Evolutionary conservation across 2,888 invertebrate species (phyloP), one percentile per base, ranked within the genome.

Genomic region (Nomada goodeniana): DNA sequence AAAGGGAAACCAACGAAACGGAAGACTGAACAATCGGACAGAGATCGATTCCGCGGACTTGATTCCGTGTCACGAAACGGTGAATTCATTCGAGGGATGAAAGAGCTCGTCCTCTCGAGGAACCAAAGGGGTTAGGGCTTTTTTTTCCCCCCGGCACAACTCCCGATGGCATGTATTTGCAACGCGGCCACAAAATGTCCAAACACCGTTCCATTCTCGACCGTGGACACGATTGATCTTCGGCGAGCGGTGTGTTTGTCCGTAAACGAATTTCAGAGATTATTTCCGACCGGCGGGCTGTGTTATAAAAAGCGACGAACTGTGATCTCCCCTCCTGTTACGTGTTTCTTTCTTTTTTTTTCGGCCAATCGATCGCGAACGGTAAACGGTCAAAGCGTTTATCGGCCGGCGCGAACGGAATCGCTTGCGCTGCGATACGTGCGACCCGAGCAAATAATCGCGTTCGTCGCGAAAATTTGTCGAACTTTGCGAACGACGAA

Each of bases 211-310:
- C 36, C 15, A 50, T 78, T 70, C 75, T 61, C 29, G 59, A 69
- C 7, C 36, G 60, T 50, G 23, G 44, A 2, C 42, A 13, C 79
- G 70, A 70, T 70, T 70, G 73, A 82, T 74, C 70, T 65, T 72
- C 53, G 68, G 47, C 15, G 29, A 52, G 29, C 57, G 42, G 29
- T 74, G 68, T 82, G 72, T 68, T 80, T 77, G 55, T 52, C 67
- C 82, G 71, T 80, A 80, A 80, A 71, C 80, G 80, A 82, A 80
- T 82, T 80, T 76, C 71, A 26, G 68, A 72, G 75, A 82, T 82
- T 82, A 82, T 59, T 82, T 82, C 82, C 80, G 75, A 65, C 59
- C 63, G 57, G 52, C 20, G 52, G 65, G 13, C 10, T 70, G 67
- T 50, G 53, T 75, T 52, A 79, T 79, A 80, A 80, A 82, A 82